These are phyloP conservation scores for Orchesellides sinensis DNA, from an alignment of 2,888 invertebrate genomes.

Conservation along the genomic window DNA sequence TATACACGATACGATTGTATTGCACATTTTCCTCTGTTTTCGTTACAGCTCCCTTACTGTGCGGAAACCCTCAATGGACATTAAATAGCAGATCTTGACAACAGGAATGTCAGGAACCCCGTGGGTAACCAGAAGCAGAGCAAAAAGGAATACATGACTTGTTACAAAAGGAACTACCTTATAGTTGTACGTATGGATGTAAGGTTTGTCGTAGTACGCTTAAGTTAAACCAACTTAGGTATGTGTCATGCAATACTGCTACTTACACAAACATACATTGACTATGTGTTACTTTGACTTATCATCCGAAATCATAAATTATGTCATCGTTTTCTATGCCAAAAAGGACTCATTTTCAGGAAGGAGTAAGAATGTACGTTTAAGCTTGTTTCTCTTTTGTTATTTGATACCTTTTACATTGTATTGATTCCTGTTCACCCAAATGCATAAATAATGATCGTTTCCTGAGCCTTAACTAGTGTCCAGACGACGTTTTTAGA, in stretches of 20 bases:
- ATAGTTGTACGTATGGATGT: neutral
- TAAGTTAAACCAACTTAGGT: no score
- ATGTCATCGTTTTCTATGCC: slow-evolving; percentile 68
- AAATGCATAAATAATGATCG: no score
- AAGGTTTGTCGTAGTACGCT: neutral
- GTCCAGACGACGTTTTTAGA: no score
- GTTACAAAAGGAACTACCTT: slow-evolving; percentile 42
- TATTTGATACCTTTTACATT: no score
- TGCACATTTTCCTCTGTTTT: slow-evolving; percentile 41
- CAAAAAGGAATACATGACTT: slow-evolving; percentile 36
- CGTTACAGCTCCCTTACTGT: slow-evolving; percentile 58
- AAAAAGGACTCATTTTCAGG: slow-evolving; percentile 45
- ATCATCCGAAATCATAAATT: slow-evolving; percentile 64
- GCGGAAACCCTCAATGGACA: slow-evolving; percentile 71
- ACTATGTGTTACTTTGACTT: slow-evolving; percentile 19
- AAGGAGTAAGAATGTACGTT: no score
- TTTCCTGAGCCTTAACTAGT: no score
- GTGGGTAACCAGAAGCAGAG: slow-evolving; percentile 35
- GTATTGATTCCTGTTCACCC: no score
- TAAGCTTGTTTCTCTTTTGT: no score
- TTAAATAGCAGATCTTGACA: slow-evolving; percentile 61
- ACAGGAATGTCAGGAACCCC: slow-evolving; percentile 40
- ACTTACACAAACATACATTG: neutral
- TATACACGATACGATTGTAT: slow-evolving; percentile 2
- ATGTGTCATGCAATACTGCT: no score